phyloP scores from a whole-genome alignment of 53 echinoderm and acorn worm species.

The Actinopyga echinites region DNA sequence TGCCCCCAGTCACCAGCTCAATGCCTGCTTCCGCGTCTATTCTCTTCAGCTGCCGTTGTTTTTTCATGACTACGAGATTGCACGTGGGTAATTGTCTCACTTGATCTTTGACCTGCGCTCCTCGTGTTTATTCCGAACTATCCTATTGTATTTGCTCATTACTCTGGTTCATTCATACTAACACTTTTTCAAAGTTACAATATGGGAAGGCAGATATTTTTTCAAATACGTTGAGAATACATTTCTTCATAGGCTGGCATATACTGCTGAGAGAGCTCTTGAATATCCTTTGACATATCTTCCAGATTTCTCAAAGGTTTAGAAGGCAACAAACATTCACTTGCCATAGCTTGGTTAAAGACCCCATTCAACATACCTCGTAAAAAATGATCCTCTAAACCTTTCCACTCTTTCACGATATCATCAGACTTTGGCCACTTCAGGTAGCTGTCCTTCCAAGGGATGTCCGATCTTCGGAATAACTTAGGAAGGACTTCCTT shows the following conservation, averaged over 20 bases:
- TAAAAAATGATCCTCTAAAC: conserved; percentile 7
- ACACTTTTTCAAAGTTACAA: too few relatives aligned
- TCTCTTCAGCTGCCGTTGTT: too few relatives aligned
- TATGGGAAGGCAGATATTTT: too few relatives aligned
- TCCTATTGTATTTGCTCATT: too few relatives aligned
- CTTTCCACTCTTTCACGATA: conserved; percentile 1
- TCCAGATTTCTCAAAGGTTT: neutral
- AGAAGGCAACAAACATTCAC: neutral
- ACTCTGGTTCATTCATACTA: too few relatives aligned
- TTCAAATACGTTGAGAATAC: conserved; percentile 4
- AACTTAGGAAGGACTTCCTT: neutral
- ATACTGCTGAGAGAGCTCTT: neutral
- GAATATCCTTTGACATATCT: neutral
- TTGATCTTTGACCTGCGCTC: too few relatives aligned
- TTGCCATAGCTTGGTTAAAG: conserved; percentile 16
- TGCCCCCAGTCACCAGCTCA: too few relatives aligned
- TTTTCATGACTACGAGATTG: too few relatives aligned
- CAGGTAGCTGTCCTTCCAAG: conserved; percentile 10
- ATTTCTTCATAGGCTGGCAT: conserved; percentile 6
- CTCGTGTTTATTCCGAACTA: too few relatives aligned
- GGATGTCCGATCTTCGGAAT: neutral
- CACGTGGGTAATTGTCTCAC: too few relatives aligned
- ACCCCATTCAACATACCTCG: conserved; percentile 24
- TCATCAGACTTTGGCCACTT: neutral
- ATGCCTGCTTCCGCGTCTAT: too few relatives aligned